These are phyloP conservation scores for Setophaga coronata DNA, from an alignment of 2,113 vertebrate species.

Conservation along the genomic window DNA sequence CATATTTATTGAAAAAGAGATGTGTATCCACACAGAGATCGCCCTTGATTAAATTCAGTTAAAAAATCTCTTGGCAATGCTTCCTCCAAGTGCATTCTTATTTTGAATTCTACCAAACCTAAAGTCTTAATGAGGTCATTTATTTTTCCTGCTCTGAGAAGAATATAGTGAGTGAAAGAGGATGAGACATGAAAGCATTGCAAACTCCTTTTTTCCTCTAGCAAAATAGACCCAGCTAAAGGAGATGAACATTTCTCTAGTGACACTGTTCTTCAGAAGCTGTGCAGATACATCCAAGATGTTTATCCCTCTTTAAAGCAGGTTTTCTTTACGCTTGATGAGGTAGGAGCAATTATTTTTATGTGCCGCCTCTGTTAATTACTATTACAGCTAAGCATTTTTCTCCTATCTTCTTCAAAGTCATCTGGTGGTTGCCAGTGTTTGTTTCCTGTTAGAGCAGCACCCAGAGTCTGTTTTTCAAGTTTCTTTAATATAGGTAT, in stretches of 20 bases:
- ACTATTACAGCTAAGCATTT: neutral
- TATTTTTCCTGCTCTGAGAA: neutral
- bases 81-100: neutral
- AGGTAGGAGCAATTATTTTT: slow-evolving; percentile 48
- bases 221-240: slow-evolving; percentile 8
- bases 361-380: neutral
- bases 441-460: neutral
- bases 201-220: neutral
- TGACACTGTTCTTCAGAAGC: slow-evolving; percentile 37
- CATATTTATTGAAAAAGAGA: neutral
- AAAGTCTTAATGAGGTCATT: neutral
- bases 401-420: neutral
- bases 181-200: neutral
- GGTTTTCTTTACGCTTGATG: slow-evolving; percentile 13
- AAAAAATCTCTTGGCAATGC: neutral
- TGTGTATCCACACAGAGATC: neutral
- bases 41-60: neutral
- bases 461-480: neutral
- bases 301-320: slow-evolving; percentile 57
- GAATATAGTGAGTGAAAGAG: neutral
- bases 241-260: neutral
- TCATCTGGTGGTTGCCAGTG: neutral
- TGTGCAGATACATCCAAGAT: slow-evolving; percentile 35
- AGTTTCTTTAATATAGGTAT: neutral
- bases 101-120: neutral